A percentile compares a stretch with the other conserved stretches of the same genome.
phyloP scores from a whole-genome alignment of 2,888 invertebrate species.

The Torymus texanus region DNA sequence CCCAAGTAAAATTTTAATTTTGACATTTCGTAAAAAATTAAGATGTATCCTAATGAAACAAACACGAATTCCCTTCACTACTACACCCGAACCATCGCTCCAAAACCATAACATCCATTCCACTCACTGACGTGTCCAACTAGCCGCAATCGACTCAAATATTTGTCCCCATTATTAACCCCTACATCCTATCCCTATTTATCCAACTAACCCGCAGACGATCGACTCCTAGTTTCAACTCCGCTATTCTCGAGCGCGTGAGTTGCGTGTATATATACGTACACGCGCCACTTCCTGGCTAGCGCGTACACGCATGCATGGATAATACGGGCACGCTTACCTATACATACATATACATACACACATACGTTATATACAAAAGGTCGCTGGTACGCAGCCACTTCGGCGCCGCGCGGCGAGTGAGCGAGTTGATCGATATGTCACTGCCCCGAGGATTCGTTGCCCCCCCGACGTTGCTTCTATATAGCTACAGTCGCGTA shows the following conservation, averaged over 20 bases:
- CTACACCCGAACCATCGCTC: no score
- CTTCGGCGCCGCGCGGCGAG: constrained; percentile 59
- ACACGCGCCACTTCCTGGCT: constrained; percentile 23
- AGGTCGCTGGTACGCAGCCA: constrained; percentile 57
- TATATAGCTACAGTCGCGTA: no score
- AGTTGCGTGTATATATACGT: neutral
- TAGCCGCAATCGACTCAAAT: no score
- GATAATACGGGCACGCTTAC: neutral
- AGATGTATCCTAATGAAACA: no score
- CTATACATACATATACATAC: neutral
- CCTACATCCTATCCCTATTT: no score
- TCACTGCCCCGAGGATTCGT: constrained; percentile 63
- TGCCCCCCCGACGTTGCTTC: constrained; percentile 36
- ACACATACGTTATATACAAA: constrained; percentile 3
- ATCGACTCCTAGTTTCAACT: neutral
- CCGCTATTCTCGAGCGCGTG: neutral
- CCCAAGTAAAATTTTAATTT: no score
- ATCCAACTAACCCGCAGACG: no score
- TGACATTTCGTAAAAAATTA: no score
- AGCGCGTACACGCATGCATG: neutral
- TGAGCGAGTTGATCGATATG: constrained; percentile 65
- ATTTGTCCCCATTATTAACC: no score
- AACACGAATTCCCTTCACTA: no score
- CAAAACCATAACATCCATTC: no score
- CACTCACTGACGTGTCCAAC: no score